A percentile compares a stretch with the other conserved stretches of the same genome.
phyloP scores from a whole-genome alignment of 2,797 vertebrate species.

The Cuniculus paca region DNA sequence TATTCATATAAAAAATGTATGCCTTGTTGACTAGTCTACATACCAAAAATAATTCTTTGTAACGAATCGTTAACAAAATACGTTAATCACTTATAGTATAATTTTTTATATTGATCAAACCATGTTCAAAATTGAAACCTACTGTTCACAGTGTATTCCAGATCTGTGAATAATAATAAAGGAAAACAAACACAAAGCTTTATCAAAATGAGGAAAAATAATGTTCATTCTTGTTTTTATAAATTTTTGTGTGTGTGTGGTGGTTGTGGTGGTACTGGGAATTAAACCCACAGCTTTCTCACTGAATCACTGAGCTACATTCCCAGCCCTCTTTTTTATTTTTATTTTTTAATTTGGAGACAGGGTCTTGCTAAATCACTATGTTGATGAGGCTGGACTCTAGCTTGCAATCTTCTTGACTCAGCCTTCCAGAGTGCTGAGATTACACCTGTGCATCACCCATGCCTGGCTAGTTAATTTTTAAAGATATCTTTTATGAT shows the following conservation, averaged over 20 bases:
- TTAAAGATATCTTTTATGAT: slow-evolving; percentile 36
- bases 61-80: slow-evolving; percentile 63
- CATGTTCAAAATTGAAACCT: slow-evolving; percentile 61
- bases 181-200: not conserved
- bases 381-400: not conserved
- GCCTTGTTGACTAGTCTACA: slow-evolving; percentile 41
- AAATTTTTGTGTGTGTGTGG: not conserved
- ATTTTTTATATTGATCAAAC: slow-evolving; percentile 43
- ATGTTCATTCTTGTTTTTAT: slow-evolving; percentile 13
- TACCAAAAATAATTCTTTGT: slow-evolving; percentile 54
- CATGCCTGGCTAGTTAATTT: slow-evolving; percentile 8
- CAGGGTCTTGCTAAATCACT: not conserved
- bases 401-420: not conserved
- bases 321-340: not conserved
- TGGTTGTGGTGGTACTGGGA: not conserved
- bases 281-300: not conserved
- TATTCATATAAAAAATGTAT: slow-evolving; percentile 47
- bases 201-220: slow-evolving; percentile 49
- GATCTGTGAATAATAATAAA: slow-evolving; percentile 53
- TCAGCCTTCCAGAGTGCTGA: not conserved
- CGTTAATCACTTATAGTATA: not conserved
- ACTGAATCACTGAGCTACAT: not conserved
- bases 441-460: not conserved
- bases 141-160: not conserved
- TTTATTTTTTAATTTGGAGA: not conserved